Evolutionary conservation across 1,140 invertebrate species (phyloP).

Genomic region (Euura saliciscinereae): DNA sequence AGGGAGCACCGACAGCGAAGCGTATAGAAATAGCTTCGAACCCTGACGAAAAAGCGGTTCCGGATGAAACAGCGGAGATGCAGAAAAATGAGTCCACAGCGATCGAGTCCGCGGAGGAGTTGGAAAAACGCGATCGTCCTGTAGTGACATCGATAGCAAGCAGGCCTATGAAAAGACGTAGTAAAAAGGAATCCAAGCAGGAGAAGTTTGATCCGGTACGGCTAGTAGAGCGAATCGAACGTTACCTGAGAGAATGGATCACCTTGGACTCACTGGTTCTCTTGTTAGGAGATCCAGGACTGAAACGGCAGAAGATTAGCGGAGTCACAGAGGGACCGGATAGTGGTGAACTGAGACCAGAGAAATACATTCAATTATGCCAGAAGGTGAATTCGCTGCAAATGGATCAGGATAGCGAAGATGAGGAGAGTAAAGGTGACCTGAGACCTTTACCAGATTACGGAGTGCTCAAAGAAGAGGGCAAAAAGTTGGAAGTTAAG

Average conservation of each 20-base stretch:
- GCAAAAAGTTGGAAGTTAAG: constrained; percentile 50
- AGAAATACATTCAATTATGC: constrained; percentile 48
- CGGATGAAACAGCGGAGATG: neutral
- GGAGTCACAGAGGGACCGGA: constrained; percentile 27
- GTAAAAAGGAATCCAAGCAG: neutral
- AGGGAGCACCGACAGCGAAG: constrained; percentile 24
- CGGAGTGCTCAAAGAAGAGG: constrained; percentile 49
- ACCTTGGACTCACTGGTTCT: constrained; percentile 51
- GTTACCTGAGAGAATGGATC: constrained; percentile 54
- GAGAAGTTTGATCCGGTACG: constrained; percentile 19
- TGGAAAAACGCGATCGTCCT: constrained; percentile 14
- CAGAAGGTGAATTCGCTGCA: constrained; percentile 47
- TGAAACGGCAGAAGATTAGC: constrained; percentile 44
- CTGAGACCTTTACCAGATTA: constrained; percentile 55
- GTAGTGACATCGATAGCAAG: constrained; percentile 18
- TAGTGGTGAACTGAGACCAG: constrained; percentile 27
- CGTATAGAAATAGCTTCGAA: constrained; percentile 17
- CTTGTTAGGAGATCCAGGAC: constrained; percentile 43
- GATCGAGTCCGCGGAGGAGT: constrained; percentile 5
- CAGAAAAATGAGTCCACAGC: neutral
- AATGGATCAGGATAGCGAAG: constrained; percentile 40
- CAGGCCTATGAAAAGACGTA: constrained; percentile 18
- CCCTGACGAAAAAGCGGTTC: constrained; percentile 11
- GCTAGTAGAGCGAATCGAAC: constrained; percentile 44
- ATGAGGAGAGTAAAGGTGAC: constrained; percentile 22